Conservation (phyloP, 2,888 invertebrate species). For the Neocrepidodera transversa region DNA sequence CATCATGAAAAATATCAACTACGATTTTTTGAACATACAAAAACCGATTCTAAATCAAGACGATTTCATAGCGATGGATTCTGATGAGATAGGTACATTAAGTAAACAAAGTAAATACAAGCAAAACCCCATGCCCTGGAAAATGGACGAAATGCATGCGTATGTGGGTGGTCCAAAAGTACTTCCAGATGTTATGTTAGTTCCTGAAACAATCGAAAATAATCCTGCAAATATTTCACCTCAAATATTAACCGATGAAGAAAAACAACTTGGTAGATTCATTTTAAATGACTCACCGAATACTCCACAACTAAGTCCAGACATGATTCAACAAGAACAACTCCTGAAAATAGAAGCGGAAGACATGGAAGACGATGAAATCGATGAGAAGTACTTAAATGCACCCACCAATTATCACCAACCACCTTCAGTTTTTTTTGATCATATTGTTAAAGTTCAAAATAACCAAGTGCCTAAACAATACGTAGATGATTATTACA, state of each 20-base stretch:
- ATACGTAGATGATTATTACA: slow-evolving; percentile 18
- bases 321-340: slow-evolving; percentile 38
- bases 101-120: background rate
- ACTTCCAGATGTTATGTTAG: slow-evolving; percentile 36
- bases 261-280: slow-evolving; percentile 35
- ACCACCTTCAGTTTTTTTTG: slow-evolving; percentile 17
- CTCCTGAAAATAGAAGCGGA: slow-evolving; percentile 37
- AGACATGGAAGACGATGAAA: slow-evolving; percentile 32
- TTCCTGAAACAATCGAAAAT: slow-evolving; percentile 13
- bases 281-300: slow-evolving; percentile 26
- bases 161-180: slow-evolving; percentile 26
- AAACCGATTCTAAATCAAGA: slow-evolving; percentile 26
- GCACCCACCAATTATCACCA: background rate
- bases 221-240: background rate
- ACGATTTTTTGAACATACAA: slow-evolving; percentile 27
- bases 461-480: slow-evolving; percentile 8
- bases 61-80: slow-evolving; percentile 32
- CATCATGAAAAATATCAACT: slow-evolving; percentile 33
- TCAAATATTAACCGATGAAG: slow-evolving; percentile 23
- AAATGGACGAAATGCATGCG: slow-evolving; percentile 31
- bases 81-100: slow-evolving; percentile 32
- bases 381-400: slow-evolving; percentile 30
- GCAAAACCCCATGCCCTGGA: slow-evolving; percentile 23
- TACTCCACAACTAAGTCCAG: slow-evolving; percentile 19
- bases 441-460: slow-evolving; percentile 18